Evolutionary conservation across 1,140 invertebrate genomes (phyloP).

Genomic region (Ptiloglossa arizonensis): DNA sequence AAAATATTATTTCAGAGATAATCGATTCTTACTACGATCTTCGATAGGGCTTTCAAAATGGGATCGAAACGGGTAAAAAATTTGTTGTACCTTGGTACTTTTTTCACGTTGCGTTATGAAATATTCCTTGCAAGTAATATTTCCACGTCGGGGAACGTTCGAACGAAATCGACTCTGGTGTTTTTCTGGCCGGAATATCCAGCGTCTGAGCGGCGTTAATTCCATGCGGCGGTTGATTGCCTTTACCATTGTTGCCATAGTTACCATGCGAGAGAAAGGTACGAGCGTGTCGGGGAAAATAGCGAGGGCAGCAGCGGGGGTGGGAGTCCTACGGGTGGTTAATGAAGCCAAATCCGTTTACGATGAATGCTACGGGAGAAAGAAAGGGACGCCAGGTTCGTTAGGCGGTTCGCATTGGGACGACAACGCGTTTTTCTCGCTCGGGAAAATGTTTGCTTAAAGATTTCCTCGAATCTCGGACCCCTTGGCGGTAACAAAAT

Average conservation of each 20-base stretch:
- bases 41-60: too few species aligned
- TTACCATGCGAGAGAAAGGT: constrained; percentile 66
- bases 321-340: constrained; percentile 70
- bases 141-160: neutral
- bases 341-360: constrained; percentile 82
- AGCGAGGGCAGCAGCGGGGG: constrained; percentile 49
- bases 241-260: constrained; percentile 77
- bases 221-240: constrained; percentile 71
- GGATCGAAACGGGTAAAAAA: too few species aligned
- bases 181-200: neutral
- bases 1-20: too few species aligned
- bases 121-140: too few species aligned
- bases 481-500: neutral
- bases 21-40: too few species aligned
- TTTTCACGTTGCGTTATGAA: too few species aligned
- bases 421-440: constrained; percentile 66
- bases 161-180: neutral
- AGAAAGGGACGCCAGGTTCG: constrained; percentile 73
- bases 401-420: constrained; percentile 77
- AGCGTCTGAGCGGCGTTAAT: constrained; percentile 69
- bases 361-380: constrained; percentile 76
- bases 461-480: constrained; percentile 25
- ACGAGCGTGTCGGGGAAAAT: constrained; percentile 49
- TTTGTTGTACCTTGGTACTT: too few species aligned
- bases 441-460: constrained; percentile 53